Evolutionary conservation across 2,888 invertebrate genomes (phyloP).

Genomic region (Parnassius glacialis): DNA sequence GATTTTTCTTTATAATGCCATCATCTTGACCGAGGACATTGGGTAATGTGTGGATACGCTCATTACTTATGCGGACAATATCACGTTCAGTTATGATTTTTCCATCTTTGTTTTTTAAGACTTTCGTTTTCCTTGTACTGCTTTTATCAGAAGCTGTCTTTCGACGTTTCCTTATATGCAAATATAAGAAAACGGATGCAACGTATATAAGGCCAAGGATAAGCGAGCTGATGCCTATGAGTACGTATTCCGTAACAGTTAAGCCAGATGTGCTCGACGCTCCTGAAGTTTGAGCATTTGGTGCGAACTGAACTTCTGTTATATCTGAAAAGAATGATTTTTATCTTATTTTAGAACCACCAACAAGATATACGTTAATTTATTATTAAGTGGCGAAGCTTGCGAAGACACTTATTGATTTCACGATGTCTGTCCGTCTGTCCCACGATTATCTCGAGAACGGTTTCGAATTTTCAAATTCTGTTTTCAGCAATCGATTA

Average conservation of each 20-base stretch:
- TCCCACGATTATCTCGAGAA: too few relatives aligned
- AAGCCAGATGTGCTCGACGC: constrained; percentile 82
- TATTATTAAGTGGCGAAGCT: too few relatives aligned
- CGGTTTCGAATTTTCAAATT: too few relatives aligned
- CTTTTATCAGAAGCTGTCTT: constrained; percentile 71
- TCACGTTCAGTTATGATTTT: constrained; percentile 67
- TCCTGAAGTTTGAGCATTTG: constrained; percentile 82
- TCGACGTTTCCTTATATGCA: constrained; percentile 87
- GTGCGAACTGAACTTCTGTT: constrained; percentile 88
- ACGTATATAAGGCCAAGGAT: constrained; percentile 93
- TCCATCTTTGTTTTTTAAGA: constrained; percentile 66
- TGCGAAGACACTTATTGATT: too few relatives aligned
- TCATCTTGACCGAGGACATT: constrained; percentile 81
- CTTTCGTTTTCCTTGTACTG: constrained; percentile 60
- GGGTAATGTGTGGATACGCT: constrained; percentile 58
- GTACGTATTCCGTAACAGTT: constrained; percentile 88
- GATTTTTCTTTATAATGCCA: constrained; percentile 90
- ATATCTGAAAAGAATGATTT: constrained; percentile 82
- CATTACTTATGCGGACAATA: constrained; percentile 70
- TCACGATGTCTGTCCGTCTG: too few relatives aligned
- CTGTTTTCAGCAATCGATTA: too few relatives aligned
- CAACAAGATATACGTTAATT: too few relatives aligned
- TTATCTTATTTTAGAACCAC: too few relatives aligned
- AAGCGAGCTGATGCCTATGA: constrained; percentile 90
- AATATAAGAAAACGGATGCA: constrained; percentile 90